Base-by-base conservation (phyloP, 1,140 invertebrate species). In the Bombus superbus region DNA sequence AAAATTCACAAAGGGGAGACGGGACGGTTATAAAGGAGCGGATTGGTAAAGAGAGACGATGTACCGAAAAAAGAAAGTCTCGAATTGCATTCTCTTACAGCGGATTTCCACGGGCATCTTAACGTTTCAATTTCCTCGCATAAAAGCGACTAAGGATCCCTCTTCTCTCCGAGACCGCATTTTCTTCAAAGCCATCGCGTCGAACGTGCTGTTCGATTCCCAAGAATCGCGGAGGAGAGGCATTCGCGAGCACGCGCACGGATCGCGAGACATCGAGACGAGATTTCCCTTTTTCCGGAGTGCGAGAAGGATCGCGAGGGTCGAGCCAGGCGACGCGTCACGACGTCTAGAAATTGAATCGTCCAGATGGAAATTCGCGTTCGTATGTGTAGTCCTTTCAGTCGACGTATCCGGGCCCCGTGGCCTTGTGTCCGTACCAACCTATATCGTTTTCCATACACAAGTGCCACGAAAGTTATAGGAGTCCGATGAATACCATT, bases 311-410 rank as follows among this genome's bases (percentile, higher is more conserved):
- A 53, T 53, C 47, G 47, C 47, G 47, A 53, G 6, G 47, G 47
- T 53, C 47, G 47, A 53, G 18, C 18, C 18, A 53, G 47, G 47
- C 47, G 47, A 11, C 13, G 62, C 28, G 75, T 38, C 38, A 5
- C 76, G 78, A 72, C 66, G 83, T 69, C 75, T 88, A 88, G 88
- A 92, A 91, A 92, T 92, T 92, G 86, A 92, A 91, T 92, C 86
- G 84, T 81, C 69, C 80, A 71, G 88, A 92, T 92, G 88, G 87
- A 92, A 91, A 92, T 92, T 91, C 86, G 57, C 59, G 22, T 47
- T n/a, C 47, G 71, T 44, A 77, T 35, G 62, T 0, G 35, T 35
- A 9, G 32, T 6, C 35, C 40, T 62, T 44, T n/a, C 64, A 32
- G 22, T 1, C 57, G 40, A 11, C 44, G 74, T 74, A 68, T 68